Evolutionary conservation across 2,797 vertebrate species (phyloP).

Genomic region (Bradypodion pumilum): DNA sequence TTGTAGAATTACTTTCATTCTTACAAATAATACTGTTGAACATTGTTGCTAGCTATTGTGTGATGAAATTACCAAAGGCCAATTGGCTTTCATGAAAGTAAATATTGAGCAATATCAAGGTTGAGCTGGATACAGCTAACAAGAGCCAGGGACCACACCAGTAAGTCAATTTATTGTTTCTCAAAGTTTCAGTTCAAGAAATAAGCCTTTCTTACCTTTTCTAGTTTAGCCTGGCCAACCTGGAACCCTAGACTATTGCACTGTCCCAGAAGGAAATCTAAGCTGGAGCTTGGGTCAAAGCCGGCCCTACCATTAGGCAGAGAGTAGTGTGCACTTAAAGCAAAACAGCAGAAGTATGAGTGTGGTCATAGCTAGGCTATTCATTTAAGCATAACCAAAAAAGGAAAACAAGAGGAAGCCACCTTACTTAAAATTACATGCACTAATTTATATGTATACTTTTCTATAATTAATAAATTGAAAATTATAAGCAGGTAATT

Average conservation of each 20-base stretch:
- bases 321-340: too few relatives aligned
- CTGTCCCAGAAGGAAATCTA: background rate
- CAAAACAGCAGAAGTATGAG: too few relatives aligned
- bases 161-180: background rate
- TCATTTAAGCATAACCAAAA: too few relatives aligned
- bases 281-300: background rate
- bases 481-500: too few relatives aligned
- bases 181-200: background rate
- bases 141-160: background rate
- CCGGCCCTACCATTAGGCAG: too few relatives aligned
- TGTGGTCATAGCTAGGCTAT: too few relatives aligned
- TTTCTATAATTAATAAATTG: too few relatives aligned
- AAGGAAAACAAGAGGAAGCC: too few relatives aligned
- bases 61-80: background rate
- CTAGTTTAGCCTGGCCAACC: background rate
- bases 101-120: too few relatives aligned
- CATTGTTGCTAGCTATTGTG: background rate
- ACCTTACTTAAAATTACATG: too few relatives aligned
- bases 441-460: too few relatives aligned
- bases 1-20: background rate
- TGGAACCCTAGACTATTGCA: background rate
- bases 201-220: background rate
- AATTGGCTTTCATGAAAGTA: background rate
- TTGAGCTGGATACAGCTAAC: background rate
- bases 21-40: background rate